Conservation (phyloP, 2,888 invertebrate species). For the Sipha maydis region DNA sequence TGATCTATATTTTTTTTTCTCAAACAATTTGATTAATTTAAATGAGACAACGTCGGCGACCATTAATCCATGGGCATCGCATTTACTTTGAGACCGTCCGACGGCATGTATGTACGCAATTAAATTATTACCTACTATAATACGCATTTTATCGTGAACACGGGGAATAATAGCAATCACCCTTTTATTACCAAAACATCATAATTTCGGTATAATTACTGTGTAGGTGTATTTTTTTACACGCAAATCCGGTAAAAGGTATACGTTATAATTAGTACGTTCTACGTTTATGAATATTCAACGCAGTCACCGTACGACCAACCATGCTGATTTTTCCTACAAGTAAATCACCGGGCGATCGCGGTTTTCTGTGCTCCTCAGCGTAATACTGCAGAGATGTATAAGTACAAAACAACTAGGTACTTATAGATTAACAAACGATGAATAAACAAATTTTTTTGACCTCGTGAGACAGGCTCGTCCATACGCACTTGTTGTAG, state of each 20-base stretch:
- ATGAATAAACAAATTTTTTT: too few relatives aligned
- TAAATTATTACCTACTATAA: too few relatives aligned
- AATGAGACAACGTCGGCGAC: background rate
- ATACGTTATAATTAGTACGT: background rate
- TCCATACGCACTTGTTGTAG: background rate
- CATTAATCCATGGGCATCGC: background rate
- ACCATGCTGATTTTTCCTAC: background rate
- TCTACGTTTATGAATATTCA: background rate
- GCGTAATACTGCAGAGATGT: too few relatives aligned
- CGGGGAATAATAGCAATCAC: background rate
- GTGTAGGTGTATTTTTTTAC: background rate
- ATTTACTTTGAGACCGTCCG: background rate
- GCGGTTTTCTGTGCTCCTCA: background rate
- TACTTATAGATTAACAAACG: too few relatives aligned
- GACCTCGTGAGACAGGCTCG: background rate
- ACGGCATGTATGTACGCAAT: too few relatives aligned
- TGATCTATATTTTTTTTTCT: background rate
- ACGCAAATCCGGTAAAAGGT: background rate
- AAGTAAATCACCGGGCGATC: background rate
- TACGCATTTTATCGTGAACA: background rate
- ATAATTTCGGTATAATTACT: background rate
- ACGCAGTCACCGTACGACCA: background rate
- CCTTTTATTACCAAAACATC: background rate
- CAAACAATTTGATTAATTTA: too few relatives aligned
- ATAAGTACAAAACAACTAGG: too few relatives aligned